Conservation (phyloP, 2,113 vertebrate genomes). For the Otocyon megalotis region DNA sequence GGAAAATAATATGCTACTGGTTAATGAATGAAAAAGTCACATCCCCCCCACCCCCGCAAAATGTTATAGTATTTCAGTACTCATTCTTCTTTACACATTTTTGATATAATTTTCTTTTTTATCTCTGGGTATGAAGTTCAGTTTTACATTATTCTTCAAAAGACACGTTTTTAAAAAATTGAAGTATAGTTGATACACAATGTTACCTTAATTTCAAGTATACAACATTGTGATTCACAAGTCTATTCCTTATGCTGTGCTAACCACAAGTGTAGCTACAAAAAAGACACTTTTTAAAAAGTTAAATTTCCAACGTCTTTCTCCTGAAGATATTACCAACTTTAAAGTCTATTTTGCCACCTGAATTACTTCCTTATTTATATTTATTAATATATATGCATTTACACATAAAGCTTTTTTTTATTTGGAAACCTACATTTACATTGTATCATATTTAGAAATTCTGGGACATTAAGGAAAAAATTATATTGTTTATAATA, state of each 20-base stretch:
- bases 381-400: not conserved
- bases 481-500: slow-evolving; percentile 69
- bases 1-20: slow-evolving; percentile 70
- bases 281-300: not conserved
- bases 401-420: not conserved
- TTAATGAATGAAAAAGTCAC: slow-evolving; percentile 69
- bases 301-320: not conserved
- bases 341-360: slow-evolving; percentile 53
- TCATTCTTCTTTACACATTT: slow-evolving; percentile 12
- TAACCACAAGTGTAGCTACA: not conserved
- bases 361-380: slow-evolving; percentile 60
- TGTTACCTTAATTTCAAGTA: not conserved
- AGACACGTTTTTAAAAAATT: not conserved
- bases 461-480: slow-evolving; percentile 68
- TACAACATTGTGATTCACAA: not conserved
- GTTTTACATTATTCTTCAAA: slow-evolving; percentile 33
- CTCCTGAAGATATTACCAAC: not conserved
- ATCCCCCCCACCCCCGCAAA: not conserved
- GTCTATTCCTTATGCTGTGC: not conserved
- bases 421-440: slow-evolving; percentile 45
- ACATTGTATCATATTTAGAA: slow-evolving; percentile 30
- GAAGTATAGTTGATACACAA: not conserved
- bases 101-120: not conserved
- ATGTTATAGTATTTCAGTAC: not conserved
- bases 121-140: not conserved